Evolutionary conservation across 2,797 vertebrate species (phyloP).

Genomic region (Anolis apletophallus): DNA sequence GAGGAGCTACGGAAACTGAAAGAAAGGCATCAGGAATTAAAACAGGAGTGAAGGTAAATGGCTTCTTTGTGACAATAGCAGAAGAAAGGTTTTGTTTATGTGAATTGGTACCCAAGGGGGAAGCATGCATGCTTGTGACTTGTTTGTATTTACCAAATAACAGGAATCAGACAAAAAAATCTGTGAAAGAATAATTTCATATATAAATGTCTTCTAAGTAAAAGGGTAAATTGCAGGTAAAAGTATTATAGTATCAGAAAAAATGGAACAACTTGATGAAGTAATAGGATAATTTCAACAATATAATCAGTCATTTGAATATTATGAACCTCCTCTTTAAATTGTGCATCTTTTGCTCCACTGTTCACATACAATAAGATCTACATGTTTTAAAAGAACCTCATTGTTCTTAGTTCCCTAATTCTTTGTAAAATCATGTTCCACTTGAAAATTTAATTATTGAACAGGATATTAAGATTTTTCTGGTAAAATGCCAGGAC

Average conservation of each 20-base stretch:
- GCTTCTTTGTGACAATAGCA: slow-evolving; percentile 14
- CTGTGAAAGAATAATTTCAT: slow-evolving; percentile 38
- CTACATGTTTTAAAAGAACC: slow-evolving; percentile 13
- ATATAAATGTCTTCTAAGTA: slow-evolving; percentile 28
- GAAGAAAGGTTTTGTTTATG: background rate
- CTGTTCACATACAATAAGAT: background rate
- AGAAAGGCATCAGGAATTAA: slow-evolving; percentile 65
- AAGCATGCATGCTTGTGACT: background rate
- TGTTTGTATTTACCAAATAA: background rate
- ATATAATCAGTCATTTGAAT: background rate
- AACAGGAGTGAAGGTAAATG: slow-evolving; percentile 78
- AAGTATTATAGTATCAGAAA: background rate
- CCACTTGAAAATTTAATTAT: slow-evolving; percentile 36
- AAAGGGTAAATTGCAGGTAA: background rate
- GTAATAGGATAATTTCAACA: background rate
- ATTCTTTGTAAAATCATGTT: slow-evolving; percentile 35
- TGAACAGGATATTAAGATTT: slow-evolving; percentile 26
- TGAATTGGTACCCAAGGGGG: background rate
- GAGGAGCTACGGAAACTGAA: slow-evolving; percentile 71
- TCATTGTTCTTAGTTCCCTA: slow-evolving; percentile 34
- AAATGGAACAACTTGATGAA: slow-evolving; percentile 3
- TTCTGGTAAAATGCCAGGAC: background rate
- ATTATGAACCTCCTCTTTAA: background rate
- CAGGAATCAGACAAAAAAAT: background rate
- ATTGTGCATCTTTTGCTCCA: background rate